These are phyloP conservation scores for Rhinoptilus africanus DNA, from an alignment of 2,113 vertebrate species.

Conservation along the genomic window DNA sequence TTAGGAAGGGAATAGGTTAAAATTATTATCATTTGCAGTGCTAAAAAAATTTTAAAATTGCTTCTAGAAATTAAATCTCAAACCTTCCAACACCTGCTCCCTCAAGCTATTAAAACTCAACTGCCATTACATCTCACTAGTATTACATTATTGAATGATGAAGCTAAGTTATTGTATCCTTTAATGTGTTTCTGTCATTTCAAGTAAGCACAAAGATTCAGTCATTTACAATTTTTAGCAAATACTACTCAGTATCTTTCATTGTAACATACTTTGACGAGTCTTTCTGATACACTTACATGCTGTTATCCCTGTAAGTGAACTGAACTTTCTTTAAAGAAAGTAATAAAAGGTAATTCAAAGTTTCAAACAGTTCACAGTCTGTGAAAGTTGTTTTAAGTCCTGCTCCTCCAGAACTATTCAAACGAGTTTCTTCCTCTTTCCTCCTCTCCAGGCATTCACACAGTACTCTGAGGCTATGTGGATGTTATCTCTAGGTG, in stretches of 20 bases:
- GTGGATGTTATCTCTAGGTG: background rate
- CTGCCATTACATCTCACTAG: background rate
- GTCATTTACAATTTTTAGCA: background rate
- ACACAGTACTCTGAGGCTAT: background rate
- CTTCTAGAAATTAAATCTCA: background rate
- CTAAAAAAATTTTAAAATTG: background rate
- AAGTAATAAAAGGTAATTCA: background rate
- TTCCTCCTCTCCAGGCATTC: background rate
- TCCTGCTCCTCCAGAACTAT: background rate
- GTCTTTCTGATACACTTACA: background rate
- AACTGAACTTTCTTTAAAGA: background rate
- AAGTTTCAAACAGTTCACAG: background rate
- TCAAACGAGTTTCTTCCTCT: background rate
- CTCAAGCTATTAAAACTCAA: background rate
- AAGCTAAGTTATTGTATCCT: background rate
- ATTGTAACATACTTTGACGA: background rate
- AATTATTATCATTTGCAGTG: background rate
- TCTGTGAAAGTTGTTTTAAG: background rate
- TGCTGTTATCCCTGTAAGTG: background rate
- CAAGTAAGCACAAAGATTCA: background rate
- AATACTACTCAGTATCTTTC: background rate
- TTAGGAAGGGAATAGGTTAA: background rate
- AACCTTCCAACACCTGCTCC: background rate
- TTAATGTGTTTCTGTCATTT: background rate
- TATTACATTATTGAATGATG: background rate